phyloP scores from a whole-genome alignment of 2,113 vertebrate genomes.

The Percopsis transmontana region DNA sequence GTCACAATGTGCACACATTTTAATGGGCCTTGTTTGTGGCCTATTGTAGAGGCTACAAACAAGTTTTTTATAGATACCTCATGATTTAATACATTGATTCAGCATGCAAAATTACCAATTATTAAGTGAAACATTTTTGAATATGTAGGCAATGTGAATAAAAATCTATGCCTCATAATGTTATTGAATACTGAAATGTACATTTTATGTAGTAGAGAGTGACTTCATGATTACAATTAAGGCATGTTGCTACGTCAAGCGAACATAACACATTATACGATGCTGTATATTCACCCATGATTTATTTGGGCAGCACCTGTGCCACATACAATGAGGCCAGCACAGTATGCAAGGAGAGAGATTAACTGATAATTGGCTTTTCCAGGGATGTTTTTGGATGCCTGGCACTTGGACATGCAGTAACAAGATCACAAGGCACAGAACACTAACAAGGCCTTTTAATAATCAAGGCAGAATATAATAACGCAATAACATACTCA shows the following conservation, averaged over 20 bases:
- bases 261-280: background rate
- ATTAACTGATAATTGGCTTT: conserved; percentile 78
- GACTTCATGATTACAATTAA: too few relatives aligned
- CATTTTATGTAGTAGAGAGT: too few relatives aligned
- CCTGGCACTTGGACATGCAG: conserved; percentile 28
- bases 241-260: background rate
- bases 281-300: background rate
- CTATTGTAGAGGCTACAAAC: too few relatives aligned
- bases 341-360: conserved; percentile 33
- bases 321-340: conserved; percentile 1
- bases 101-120: too few relatives aligned
- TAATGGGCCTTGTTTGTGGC: background rate
- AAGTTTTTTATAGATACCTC: background rate
- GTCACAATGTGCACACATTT: background rate
- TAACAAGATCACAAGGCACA: conserved; percentile 28
- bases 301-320: background rate
- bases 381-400: conserved; percentile 59
- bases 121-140: too few relatives aligned
- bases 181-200: too few relatives aligned
- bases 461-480: background rate
- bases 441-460: conserved; percentile 13
- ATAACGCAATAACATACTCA: background rate
- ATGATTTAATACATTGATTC: background rate
- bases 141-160: too few relatives aligned
- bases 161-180: too few relatives aligned